Base-by-base conservation (phyloP, 2,888 invertebrate genomes). In the Caradrina clavipalpis region DNA sequence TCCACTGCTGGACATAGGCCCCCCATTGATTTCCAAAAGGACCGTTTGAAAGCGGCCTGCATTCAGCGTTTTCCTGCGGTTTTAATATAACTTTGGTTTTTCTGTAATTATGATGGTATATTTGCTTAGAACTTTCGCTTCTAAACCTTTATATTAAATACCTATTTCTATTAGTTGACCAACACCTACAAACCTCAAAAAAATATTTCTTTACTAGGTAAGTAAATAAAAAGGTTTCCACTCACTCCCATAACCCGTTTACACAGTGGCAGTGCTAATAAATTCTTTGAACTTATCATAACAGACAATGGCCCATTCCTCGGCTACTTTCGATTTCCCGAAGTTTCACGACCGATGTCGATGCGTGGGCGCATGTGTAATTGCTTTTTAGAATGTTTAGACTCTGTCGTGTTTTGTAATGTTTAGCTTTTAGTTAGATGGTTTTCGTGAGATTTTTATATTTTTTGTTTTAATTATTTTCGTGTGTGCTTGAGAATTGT, bases 281-380 rank as follows among this genome's bases (percentile, higher is more conserved):
- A 76, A 83, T 78, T 83, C 67, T 80, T 72, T 66, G 68, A 81
- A 72, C 76, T 59, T 65, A 69, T 73, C 69, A 50, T 39, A 66
- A 31, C 55, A 78, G 55, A 82, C 82, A 82, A 82, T 82, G 77
- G 73, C 50, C 53, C 64, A 61, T 72, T 73, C 68, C 59, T 62
- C 75, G 73, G 63, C 74, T 78, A 87, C 87, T 87, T 87, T 87
- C 87, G 78, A 78, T 87, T 87, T 87, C 77, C 81, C 84, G 73
- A 67, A 80, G 84, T 78, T 80, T 79, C 82, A 78, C 76, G 73
- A n/a, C n/a, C n/a, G n/a, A 56, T 68, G 75, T 59, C 69, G 59
- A 77, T 77, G 83, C 81, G 85, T 86, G 72, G 84, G 82, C 81
- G 80, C 83, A 72, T 80, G 78, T 78, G 65, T 73, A 75, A 62